Evolutionary conservation across 2,797 vertebrate species (phyloP).

Genomic region (Bovichtus variegatus): DNA sequence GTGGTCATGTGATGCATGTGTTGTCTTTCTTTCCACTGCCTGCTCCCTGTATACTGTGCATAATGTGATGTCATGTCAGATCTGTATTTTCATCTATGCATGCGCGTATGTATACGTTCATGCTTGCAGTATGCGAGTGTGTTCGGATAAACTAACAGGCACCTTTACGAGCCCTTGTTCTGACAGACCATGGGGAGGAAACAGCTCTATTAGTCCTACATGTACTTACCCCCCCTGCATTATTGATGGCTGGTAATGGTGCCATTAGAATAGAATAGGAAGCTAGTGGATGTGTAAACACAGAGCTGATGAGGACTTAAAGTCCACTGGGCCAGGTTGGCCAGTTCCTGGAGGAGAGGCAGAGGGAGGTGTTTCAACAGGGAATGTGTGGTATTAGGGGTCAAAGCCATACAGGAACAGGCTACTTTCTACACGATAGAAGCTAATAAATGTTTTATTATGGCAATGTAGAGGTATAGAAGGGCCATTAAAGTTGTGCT

Average conservation of each 20-base stretch:
- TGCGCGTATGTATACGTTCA: neutral
- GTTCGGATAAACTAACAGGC: slow-evolving; percentile 85
- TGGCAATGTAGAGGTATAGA: neutral
- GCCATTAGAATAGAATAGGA: slow-evolving; percentile 83
- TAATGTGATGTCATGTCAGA: neutral
- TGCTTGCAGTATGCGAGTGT: neutral
- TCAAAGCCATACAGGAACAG: neutral
- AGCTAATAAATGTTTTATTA: slow-evolving; percentile 16
- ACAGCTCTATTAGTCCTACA: slow-evolving; percentile 81
- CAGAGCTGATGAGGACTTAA: slow-evolving; percentile 69
- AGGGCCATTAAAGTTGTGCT: neutral
- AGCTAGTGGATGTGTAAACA: slow-evolving; percentile 83
- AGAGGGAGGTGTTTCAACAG: slow-evolving; percentile 3
- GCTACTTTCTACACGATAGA: neutral
- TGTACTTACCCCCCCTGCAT: slow-evolving; percentile 82
- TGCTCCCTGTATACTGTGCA: slow-evolving; percentile 21
- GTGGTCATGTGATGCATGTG: slow-evolving; percentile 78
- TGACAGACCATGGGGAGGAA: slow-evolving; percentile 80
- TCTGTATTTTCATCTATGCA: neutral
- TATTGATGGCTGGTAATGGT: slow-evolving; percentile 93
- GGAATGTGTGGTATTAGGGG: neutral
- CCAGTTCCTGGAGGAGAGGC: neutral
- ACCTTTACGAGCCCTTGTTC: slow-evolving; percentile 81
- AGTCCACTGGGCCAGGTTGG: neutral
- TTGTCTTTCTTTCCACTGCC: slow-evolving; percentile 42